phyloP scores from a whole-genome alignment of 2,113 vertebrate genomes.

The Lophius piscatorius region DNA sequence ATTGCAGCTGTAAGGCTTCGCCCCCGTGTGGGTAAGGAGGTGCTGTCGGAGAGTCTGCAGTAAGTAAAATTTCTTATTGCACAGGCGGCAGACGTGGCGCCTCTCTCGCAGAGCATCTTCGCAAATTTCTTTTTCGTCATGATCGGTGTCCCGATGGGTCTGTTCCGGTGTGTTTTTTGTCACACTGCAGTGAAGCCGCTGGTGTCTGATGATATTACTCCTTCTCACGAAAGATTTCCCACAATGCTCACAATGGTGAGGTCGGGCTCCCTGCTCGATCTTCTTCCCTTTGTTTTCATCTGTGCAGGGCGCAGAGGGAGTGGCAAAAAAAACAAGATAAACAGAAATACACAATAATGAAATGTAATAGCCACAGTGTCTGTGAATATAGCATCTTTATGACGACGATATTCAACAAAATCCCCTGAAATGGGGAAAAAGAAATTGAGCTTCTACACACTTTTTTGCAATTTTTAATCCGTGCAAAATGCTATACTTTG shows the following conservation, averaged over 20 bases:
- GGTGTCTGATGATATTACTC: conserved; percentile 21
- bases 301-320: background rate
- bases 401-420: too few species aligned
- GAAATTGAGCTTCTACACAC: too few species aligned
- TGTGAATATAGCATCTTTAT: too few species aligned
- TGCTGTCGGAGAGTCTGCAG: conserved; percentile 22
- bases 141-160: background rate
- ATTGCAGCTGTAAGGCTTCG: conserved; percentile 20
- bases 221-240: conserved; percentile 18
- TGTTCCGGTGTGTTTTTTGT: rapidly evolving
- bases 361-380: too few species aligned
- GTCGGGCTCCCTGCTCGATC: background rate
- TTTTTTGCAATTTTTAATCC: too few species aligned
- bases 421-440: too few species aligned
- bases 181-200: conserved; percentile 1
- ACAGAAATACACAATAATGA: background rate
- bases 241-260: conserved; percentile 10
- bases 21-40: conserved; percentile 20
- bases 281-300: background rate
- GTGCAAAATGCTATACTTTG: too few species aligned
- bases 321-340: background rate
- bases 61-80: conserved; percentile 20
- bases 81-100: conserved; percentile 15
- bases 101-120: conserved; percentile 5
- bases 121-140: rapidly evolving